Conservation (phyloP, 2,797 vertebrate species). For the Vipera ursinii region DNA sequence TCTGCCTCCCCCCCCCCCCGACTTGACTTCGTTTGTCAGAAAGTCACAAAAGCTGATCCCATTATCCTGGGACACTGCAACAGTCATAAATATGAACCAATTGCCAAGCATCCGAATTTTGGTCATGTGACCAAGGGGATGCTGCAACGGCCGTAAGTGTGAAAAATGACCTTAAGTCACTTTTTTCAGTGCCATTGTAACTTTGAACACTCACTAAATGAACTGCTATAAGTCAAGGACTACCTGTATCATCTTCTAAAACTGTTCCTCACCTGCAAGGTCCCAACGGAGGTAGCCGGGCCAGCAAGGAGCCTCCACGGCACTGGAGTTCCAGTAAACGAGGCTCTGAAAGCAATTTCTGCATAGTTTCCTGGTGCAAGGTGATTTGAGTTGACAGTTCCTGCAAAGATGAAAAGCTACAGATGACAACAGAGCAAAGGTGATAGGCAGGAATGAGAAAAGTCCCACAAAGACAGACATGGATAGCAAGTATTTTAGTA, state of each 20-base stretch:
- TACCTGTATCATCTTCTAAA: not conserved
- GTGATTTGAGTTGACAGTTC: slow-evolving; percentile 71
- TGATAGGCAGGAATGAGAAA: not conserved
- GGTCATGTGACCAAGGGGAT: not conserved
- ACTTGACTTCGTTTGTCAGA: not conserved
- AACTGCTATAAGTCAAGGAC: not conserved
- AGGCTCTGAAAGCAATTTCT: slow-evolving; percentile 81
- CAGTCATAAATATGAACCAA: not conserved
- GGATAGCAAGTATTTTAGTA: not conserved
- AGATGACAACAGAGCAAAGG: not conserved
- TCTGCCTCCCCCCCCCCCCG: not conserved
- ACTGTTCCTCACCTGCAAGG: slow-evolving; percentile 78
- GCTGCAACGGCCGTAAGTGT: not conserved
- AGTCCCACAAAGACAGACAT: not conserved
- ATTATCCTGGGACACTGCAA: not conserved
- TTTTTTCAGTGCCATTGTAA: not conserved
- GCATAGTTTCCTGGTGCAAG: slow-evolving; percentile 80
- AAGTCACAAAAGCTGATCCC: not conserved
- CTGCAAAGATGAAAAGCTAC: slow-evolving; percentile 58
- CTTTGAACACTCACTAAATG: not conserved
- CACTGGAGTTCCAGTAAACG: slow-evolving; percentile 82
- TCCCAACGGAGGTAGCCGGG: slow-evolving; percentile 75
- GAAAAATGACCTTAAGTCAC: not conserved
- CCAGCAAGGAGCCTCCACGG: slow-evolving; percentile 84
- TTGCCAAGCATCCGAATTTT: not conserved